phyloP scores from a whole-genome alignment of 1,140 invertebrate species.

The Diuraphis noxia region DNA sequence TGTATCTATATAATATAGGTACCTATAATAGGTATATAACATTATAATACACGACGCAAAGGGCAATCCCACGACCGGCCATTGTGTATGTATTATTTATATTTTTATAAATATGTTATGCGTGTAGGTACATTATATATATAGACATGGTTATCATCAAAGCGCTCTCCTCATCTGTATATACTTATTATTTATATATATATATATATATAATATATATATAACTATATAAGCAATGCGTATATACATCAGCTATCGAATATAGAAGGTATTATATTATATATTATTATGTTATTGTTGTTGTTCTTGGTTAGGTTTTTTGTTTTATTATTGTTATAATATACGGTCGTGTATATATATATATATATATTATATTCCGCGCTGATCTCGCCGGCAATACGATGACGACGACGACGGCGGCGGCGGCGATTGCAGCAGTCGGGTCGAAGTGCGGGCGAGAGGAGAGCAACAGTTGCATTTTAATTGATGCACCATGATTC shows the following conservation, averaged over 20 bases:
- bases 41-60: background rate
- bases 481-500: conserved; percentile 47
- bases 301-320: background rate
- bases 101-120: background rate
- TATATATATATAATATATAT: too few relatives aligned
- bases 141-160: background rate
- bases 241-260: background rate
- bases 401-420: background rate
- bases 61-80: background rate
- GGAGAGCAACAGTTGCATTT: conserved; percentile 22
- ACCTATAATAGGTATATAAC: too few relatives aligned
- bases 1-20: background rate
- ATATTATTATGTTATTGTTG: background rate
- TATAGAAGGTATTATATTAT: background rate
- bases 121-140: background rate
- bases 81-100: background rate
- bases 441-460: background rate
- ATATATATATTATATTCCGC: background rate
- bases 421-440: too few relatives aligned
- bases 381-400: background rate
- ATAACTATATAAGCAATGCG: background rate
- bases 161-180: background rate
- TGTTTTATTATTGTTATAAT: conserved; percentile 10
- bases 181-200: too few relatives aligned
- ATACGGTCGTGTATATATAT: background rate